Evolutionary conservation across 2,797 vertebrate genomes (phyloP).

Genomic region (Hoplostethus mediterraneus): DNA sequence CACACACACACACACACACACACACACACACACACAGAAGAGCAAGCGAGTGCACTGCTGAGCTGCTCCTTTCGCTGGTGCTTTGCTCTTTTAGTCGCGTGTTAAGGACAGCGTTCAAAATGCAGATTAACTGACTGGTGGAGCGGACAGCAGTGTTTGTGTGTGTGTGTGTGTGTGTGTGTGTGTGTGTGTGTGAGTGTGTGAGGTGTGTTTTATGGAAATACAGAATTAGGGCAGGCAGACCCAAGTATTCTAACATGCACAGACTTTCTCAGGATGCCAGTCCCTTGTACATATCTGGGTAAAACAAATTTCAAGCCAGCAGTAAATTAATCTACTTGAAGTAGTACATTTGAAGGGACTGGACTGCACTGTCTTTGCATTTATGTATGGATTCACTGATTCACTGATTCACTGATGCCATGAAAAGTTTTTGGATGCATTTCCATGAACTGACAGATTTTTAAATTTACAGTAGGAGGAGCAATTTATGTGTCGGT

Average conservation of each 20-base stretch:
- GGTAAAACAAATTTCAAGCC: background rate
- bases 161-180: background rate
- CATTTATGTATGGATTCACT: conserved; percentile 13
- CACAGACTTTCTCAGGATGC: background rate
- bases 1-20: conserved; percentile 29
- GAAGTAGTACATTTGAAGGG: conserved; percentile 9
- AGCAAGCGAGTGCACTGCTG: conserved; percentile 45
- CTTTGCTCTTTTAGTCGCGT: conserved; percentile 75
- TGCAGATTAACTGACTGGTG: conserved; percentile 55
- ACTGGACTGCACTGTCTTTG: conserved; percentile 12
- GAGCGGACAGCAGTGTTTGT: conserved; percentile 31
- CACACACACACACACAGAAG: conserved; percentile 16
- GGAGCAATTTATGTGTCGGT: background rate
- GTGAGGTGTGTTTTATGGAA: conserved; percentile 23
- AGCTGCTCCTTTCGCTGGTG: conserved; percentile 68
- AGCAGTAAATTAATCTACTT: background rate
- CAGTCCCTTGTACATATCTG: background rate
- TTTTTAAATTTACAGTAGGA: conserved; percentile 6
- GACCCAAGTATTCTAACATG: background rate
- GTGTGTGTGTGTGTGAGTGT: background rate
- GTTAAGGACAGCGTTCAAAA: conserved; percentile 62
- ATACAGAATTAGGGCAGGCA: conserved; percentile 9
- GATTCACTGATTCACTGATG: background rate
- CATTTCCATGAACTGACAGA: conserved; percentile 7
- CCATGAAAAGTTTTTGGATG: background rate